Percentiles rank a stretch among this genome's conserved stretches.
phyloP scores from a whole-genome alignment of 2,797 vertebrate species.

The Oreonectes daqikongensis region DNA sequence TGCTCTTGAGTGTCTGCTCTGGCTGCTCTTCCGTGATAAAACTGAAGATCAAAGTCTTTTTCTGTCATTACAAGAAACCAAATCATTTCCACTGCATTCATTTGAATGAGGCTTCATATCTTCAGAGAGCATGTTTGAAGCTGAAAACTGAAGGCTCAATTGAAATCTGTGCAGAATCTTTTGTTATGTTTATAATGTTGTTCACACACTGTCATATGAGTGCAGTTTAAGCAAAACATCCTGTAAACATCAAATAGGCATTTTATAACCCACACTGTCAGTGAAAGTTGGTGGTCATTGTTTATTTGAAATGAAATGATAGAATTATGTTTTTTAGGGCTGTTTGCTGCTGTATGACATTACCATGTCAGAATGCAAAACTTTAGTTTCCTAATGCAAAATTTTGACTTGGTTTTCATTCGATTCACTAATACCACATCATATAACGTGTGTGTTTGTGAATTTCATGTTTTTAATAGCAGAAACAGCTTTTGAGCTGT shows the following conservation, averaged over 20 bases:
- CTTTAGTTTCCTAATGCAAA: no score
- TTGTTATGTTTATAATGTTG: neutral
- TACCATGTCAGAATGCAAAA: no score
- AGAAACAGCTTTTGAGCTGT: no score
- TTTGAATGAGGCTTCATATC: conserved; percentile 1
- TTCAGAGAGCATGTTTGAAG: conserved; percentile 10
- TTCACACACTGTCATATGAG: neutral
- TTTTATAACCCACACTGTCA: neutral
- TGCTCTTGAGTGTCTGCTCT: conserved; percentile 41
- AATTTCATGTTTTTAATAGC: no score
- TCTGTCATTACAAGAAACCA: conserved; percentile 20
- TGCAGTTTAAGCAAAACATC: neutral
- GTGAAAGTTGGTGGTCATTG: no score
- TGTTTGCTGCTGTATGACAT: no score
- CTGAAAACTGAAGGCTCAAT: neutral
- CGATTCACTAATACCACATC: no score
- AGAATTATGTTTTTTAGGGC: no score
- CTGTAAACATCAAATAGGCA: neutral
- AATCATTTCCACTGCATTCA: conserved; percentile 56
- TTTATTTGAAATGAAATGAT: no score
- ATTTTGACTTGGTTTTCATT: no score
- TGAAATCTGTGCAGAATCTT: neutral
- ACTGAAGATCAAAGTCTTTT: conserved; percentile 26
- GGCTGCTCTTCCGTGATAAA: conserved; percentile 48
- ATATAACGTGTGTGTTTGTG: no score